Percentiles rank a stretch among this genome's conserved stretches.
Evolutionary conservation across 2,888 invertebrate species (phyloP).

Genomic region (Ashinkailepas kermadecensis): DNA sequence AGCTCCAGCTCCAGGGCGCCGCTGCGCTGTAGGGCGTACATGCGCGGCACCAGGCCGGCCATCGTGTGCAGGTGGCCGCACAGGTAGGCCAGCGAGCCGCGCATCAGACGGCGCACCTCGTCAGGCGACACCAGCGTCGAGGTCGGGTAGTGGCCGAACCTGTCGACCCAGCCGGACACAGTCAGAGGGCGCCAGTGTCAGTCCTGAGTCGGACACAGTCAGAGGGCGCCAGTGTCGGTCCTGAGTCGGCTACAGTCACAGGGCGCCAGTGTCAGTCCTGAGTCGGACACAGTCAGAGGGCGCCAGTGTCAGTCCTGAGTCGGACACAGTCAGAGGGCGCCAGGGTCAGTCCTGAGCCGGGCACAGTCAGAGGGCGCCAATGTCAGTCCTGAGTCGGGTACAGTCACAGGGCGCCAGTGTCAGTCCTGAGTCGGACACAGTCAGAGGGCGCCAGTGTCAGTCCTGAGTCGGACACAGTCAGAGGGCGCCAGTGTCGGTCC

Average conservation of each 20-base stretch:
- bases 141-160: slow-evolving; percentile 89
- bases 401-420: neutral
- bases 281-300: slow-evolving; percentile 42
- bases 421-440: too few relatives aligned
- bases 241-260: slow-evolving; percentile 38
- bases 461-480: too few relatives aligned
- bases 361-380: too few relatives aligned
- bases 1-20: slow-evolving; percentile 81
- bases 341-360: slow-evolving; percentile 52
- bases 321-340: slow-evolving; percentile 47
- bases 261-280: slow-evolving; percentile 58
- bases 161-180: slow-evolving; percentile 54
- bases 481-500: too few relatives aligned
- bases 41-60: slow-evolving; percentile 65
- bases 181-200: neutral
- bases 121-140: slow-evolving; percentile 65
- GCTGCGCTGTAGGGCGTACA: slow-evolving; percentile 76
- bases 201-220: slow-evolving; percentile 32
- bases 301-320: neutral
- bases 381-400: slow-evolving; percentile 42
- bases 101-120: slow-evolving; percentile 34
- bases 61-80: slow-evolving; percentile 86
- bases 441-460: too few relatives aligned
- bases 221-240: slow-evolving; percentile 60
- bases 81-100: slow-evolving; percentile 61